These are phyloP conservation scores for Lutraria lutraria DNA, from an alignment of 2,888 invertebrate species.

Conservation along the genomic window DNA sequence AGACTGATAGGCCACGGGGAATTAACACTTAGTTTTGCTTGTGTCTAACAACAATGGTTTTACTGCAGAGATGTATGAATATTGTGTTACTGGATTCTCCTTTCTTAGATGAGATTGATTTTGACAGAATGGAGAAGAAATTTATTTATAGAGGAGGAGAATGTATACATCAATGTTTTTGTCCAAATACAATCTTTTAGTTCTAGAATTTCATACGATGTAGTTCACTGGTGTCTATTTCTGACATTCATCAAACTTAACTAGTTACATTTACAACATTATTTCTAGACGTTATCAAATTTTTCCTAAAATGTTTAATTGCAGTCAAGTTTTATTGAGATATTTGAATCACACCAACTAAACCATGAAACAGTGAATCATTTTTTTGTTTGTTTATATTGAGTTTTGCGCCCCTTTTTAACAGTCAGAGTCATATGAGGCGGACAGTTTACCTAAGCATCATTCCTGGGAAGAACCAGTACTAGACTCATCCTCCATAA, in stretches of 20 bases:
- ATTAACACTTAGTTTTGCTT: neutral
- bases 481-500: too few species aligned
- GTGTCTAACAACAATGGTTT: neutral
- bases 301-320: neutral
- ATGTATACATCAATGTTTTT: neutral
- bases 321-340: neutral
- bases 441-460: too few species aligned
- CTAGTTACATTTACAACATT: neutral
- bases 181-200: neutral
- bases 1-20: conserved; percentile 21
- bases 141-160: neutral
- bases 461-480: too few species aligned
- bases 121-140: neutral
- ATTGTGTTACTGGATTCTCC: neutral
- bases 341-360: neutral
- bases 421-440: too few species aligned
- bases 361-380: too few species aligned
- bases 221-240: neutral
- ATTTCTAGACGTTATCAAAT: too few species aligned
- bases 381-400: too few species aligned
- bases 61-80: neutral
- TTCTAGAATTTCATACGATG: neutral
- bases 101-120: conserved; percentile 10
- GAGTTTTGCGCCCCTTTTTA: too few species aligned
- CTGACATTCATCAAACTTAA: neutral